Conservation (phyloP, 2,113 vertebrate genomes). For the Platycercus adscitus region DNA sequence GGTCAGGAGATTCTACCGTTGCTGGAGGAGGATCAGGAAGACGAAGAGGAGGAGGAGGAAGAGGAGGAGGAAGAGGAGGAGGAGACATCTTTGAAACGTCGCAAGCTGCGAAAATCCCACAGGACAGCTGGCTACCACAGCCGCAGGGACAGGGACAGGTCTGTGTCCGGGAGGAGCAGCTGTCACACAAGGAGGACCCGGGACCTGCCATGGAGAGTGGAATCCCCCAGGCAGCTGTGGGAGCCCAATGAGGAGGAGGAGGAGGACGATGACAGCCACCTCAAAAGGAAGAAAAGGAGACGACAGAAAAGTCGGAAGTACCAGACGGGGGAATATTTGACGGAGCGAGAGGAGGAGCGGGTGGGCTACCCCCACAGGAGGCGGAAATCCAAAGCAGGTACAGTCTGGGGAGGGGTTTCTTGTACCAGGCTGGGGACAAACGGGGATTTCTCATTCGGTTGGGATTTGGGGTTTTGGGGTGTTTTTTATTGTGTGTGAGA, state of each 20-base stretch:
- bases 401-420: background rate
- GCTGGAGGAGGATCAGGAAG: constrained; percentile 67
- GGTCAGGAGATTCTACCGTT: constrained; percentile 68
- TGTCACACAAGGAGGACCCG: constrained; percentile 75
- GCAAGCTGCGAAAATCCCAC: constrained; percentile 76
- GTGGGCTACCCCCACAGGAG: constrained; percentile 67
- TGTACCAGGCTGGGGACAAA: background rate
- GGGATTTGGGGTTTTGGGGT: background rate
- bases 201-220: constrained; percentile 77
- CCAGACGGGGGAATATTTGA: constrained; percentile 93
- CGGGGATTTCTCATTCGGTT: background rate
- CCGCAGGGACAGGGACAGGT: constrained; percentile 71
- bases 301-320: constrained; percentile 92
- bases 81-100: constrained; percentile 67
- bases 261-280: constrained; percentile 74
- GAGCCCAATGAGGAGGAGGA: constrained; percentile 75
- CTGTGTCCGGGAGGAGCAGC: constrained; percentile 67
- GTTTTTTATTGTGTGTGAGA: background rate
- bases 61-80: constrained; percentile 68
- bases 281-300: constrained; percentile 86
- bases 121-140: constrained; percentile 69
- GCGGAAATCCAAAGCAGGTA: constrained; percentile 78
- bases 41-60: constrained; percentile 64
- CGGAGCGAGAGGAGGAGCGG: constrained; percentile 83
- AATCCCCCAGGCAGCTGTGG: constrained; percentile 74